A percentile compares a stretch with the other conserved stretches of the same genome.
Conservation (phyloP, 2,888 invertebrate genomes). For the Aethes cnicana region DNA sequence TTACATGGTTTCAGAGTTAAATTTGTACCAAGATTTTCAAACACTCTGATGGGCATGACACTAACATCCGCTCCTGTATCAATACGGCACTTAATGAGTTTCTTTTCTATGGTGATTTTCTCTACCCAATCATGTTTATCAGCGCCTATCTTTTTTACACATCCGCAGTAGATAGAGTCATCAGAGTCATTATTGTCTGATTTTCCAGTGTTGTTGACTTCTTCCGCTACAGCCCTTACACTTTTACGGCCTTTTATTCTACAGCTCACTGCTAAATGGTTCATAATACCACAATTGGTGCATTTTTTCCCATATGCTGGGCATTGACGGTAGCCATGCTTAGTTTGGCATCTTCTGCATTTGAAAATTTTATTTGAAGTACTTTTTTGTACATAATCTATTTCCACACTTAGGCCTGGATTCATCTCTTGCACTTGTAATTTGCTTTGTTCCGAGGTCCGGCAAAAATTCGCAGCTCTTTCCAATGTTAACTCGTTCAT, state of each 20-base stretch:
- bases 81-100: slow-evolving; percentile 27
- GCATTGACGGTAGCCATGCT: neutral
- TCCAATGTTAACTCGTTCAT: slow-evolving; percentile 4
- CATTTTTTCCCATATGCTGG: slow-evolving; percentile 11
- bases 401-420: slow-evolving; percentile 1
- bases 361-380: too few relatives aligned
- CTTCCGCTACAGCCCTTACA: too few relatives aligned
- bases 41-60: slow-evolving; percentile 21
- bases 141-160: neutral
- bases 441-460: neutral
- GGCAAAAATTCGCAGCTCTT: slow-evolving; percentile 1
- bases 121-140: neutral
- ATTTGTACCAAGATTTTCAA: neutral
- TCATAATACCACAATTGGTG: neutral
- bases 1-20: neutral
- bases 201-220: neutral
- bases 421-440: slow-evolving; percentile 5
- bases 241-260: too few relatives aligned
- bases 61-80: slow-evolving; percentile 33
- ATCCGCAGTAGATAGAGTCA: neutral
- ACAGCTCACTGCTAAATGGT: neutral
- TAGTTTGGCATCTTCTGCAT: neutral
- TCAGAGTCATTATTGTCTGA: neutral
- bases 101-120: slow-evolving; percentile 13
- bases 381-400: neutral